Conservation (phyloP, 2,797 vertebrate species). For the Tangara arthus region DNA sequence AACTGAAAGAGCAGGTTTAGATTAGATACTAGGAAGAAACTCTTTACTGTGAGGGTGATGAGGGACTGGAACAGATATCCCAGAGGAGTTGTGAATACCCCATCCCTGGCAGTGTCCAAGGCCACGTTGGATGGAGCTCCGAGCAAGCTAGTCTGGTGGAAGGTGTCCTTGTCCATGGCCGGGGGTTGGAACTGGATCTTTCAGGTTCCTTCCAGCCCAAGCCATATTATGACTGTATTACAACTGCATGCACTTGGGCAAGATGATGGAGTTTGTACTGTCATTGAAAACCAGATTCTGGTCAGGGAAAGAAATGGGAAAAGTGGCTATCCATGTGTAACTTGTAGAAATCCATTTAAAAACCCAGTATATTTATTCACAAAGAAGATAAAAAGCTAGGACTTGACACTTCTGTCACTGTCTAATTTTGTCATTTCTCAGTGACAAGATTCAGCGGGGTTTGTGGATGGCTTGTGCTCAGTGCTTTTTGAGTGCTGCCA, state of each 20-base stretch:
- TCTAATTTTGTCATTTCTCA: background rate
- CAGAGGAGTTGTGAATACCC: background rate
- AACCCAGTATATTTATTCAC: background rate
- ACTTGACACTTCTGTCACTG: rapidly evolving
- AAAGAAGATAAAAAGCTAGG: background rate
- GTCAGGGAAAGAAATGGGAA: background rate
- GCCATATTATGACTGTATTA: background rate
- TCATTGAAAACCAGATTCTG: background rate
- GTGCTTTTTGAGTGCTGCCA: background rate
- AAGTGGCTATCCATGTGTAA: background rate
- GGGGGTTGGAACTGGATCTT: background rate
- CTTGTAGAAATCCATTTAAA: background rate
- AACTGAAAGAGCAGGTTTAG: background rate
- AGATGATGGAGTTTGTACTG: background rate
- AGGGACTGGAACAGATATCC: background rate
- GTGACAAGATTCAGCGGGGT: background rate
- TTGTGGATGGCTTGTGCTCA: background rate
- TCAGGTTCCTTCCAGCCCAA: background rate
- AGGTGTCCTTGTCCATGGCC: background rate
- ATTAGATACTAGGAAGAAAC: background rate
- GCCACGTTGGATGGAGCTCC: background rate
- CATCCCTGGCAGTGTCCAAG: background rate
- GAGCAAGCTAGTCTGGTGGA: background rate
- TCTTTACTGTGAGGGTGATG: background rate
- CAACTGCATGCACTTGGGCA: background rate